Percentiles rank a stretch among this genome's conserved stretches.
Evolutionary conservation across 2,113 vertebrate genomes (phyloP).

Genomic region (Gymnarchus niloticus): DNA sequence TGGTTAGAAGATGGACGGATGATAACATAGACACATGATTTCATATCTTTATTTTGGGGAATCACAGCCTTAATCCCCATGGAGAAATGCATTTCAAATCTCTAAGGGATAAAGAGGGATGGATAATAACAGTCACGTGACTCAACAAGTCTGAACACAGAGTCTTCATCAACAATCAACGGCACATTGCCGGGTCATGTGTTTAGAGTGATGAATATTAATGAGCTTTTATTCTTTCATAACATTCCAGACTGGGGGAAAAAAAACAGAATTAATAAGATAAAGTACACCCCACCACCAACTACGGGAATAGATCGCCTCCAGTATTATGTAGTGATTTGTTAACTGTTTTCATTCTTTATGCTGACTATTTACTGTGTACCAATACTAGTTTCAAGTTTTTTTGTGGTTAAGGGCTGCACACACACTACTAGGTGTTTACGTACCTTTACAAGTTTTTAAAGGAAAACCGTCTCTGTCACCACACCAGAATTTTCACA

Average conservation of each 20-base stretch:
- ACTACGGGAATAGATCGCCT: background rate
- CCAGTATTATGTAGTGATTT: background rate
- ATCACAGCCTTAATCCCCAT: background rate
- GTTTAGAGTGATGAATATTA: conserved; percentile 6
- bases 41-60: background rate
- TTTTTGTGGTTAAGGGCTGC: too few relatives aligned
- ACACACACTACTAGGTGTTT: too few relatives aligned
- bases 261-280: background rate
- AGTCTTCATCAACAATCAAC: background rate
- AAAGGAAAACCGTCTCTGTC: too few relatives aligned
- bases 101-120: background rate
- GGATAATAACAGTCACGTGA: background rate
- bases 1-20: background rate
- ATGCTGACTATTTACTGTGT: background rate
- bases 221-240: background rate
- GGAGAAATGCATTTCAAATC: background rate
- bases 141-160: background rate
- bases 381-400: too few relatives aligned
- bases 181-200: background rate
- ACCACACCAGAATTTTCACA: too few relatives aligned
- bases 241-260: background rate
- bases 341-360: background rate
- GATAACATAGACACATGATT: background rate
- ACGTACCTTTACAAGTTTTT: too few relatives aligned
- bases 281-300: background rate